phyloP scores from a whole-genome alignment of 1,140 invertebrate species.

The Charaxes varanes region DNA sequence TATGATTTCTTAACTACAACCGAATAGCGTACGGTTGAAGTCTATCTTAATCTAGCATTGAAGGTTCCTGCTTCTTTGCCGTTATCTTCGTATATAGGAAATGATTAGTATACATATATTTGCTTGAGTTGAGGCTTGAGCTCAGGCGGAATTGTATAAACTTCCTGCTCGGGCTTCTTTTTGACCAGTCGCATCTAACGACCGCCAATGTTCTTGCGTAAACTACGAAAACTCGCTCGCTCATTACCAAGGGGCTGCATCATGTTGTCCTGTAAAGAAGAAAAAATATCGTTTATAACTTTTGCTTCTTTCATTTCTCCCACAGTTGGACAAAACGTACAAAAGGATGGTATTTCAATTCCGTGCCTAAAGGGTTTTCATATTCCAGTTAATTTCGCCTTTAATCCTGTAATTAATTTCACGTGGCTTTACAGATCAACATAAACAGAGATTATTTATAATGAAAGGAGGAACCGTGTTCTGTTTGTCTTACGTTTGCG shows the following conservation, averaged over 20 bases:
- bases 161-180: constrained; percentile 85
- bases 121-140: constrained; percentile 90
- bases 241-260: constrained; percentile 82
- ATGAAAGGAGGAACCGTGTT: constrained; percentile 24
- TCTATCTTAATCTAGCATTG: constrained; percentile 42
- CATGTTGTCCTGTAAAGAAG: constrained; percentile 81
- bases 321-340: too few species aligned
- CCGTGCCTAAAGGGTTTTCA: constrained; percentile 19
- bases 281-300: too few species aligned
- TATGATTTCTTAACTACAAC: constrained; percentile 46
- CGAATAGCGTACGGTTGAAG: constrained; percentile 43
- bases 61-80: constrained; percentile 59
- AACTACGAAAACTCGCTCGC: constrained; percentile 83
- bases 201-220: constrained; percentile 87
- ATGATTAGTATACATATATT: constrained; percentile 88
- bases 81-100: constrained; percentile 26
- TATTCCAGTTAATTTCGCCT: constrained; percentile 31
- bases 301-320: too few species aligned
- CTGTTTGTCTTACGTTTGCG: constrained; percentile 23
- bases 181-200: constrained; percentile 87
- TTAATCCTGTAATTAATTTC: constrained; percentile 39
- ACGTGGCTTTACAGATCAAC: constrained; percentile 31
- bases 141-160: constrained; percentile 89
- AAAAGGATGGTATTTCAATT: constrained; percentile 13
- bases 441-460: constrained; percentile 37